Evolutionary conservation across 2,113 vertebrate species (phyloP), one percentile per base, ranked within the genome.

Genomic region (Scortum barcoo): DNA sequence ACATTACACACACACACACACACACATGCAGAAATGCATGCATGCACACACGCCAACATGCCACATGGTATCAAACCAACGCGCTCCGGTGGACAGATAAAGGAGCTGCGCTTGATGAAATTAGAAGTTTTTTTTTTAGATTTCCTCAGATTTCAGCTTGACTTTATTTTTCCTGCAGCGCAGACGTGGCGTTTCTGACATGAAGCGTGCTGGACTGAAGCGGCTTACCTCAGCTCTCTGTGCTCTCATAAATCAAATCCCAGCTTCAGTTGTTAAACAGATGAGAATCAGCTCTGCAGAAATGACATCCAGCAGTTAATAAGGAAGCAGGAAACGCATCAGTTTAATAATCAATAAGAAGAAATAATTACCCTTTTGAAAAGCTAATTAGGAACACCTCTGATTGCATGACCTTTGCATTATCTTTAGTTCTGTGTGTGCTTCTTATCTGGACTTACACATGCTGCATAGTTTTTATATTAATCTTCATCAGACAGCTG

Each of bases 241-340:
- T 12, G 12, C 11, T 0, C 72, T 58, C 56, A 46, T 74, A n/a
- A 70, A 69, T 70, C 58, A 61, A 50, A 79, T 30, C 38, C 53
- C 42, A 61, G 13, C 28, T 61, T 76, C 78, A 85, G 65, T 53
- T 81, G 58, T 58, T 50, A 26, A 61, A 74, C 74, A 82, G 53
- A 82, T 66, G 75, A 70, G 42, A 38, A 19, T 4, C 44, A 70
- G 42, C 51, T 70, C 61, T 50, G 62, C 24, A 19, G 67, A n/a
- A 28, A 14, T 26, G 24, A 11, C 73, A 56, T 53, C 24, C 63
- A 65, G 8, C 10, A 28, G 2, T 16, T n/a, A 57, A 63, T 22
- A 2, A 65, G 40, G n/a, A 76, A 46, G 22, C 66, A 72, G 36
- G 44, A 72, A 66, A 38, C 13, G 42, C 42, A 42, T 53, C 24